Evolutionary conservation across 2,113 vertebrate species (phyloP).

Genomic region (Etheostoma cragini): DNA sequence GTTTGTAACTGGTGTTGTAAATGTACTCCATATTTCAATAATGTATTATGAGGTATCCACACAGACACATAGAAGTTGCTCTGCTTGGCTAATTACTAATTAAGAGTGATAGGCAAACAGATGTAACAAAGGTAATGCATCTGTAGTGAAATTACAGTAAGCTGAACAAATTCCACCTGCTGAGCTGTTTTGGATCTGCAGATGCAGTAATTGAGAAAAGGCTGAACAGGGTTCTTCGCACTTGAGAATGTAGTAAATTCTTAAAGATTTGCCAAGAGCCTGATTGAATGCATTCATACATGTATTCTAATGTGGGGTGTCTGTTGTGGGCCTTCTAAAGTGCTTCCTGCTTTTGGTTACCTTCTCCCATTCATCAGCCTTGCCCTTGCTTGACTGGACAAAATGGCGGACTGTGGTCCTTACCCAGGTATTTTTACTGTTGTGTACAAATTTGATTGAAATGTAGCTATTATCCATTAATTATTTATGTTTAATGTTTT

Average conservation of each 20-base stretch:
- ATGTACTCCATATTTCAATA: too few relatives aligned
- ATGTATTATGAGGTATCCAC: background rate
- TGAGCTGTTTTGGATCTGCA: slow-evolving; percentile 28
- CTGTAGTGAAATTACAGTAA: slow-evolving; percentile 19
- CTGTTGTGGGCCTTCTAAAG: background rate
- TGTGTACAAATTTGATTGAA: background rate
- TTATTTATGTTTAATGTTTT: background rate
- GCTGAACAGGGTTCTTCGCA: slow-evolving; percentile 18
- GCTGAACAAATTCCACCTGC: slow-evolving; percentile 26
- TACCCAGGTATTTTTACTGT: background rate
- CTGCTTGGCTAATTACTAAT: slow-evolving; percentile 7
- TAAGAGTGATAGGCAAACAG: slow-evolving; percentile 7
- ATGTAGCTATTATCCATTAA: too few relatives aligned
- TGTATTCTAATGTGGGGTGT: background rate
- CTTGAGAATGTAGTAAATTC: slow-evolving; percentile 19
- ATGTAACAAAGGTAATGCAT: slow-evolving; percentile 2
- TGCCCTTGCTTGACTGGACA: background rate
- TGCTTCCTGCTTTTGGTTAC: background rate
- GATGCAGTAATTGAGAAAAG: slow-evolving; percentile 8
- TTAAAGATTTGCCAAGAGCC: slow-evolving; percentile 13
- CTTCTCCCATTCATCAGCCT: background rate
- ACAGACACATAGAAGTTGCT: background rate
- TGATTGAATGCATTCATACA: slow-evolving; percentile 24
- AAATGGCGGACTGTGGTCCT: background rate
- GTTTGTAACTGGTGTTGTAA: background rate